A percentile compares a stretch with the other conserved stretches of the same genome.
Evolutionary conservation across 2,888 invertebrate genomes (phyloP).

Genomic region (Trissolcus brochymenae): DNA sequence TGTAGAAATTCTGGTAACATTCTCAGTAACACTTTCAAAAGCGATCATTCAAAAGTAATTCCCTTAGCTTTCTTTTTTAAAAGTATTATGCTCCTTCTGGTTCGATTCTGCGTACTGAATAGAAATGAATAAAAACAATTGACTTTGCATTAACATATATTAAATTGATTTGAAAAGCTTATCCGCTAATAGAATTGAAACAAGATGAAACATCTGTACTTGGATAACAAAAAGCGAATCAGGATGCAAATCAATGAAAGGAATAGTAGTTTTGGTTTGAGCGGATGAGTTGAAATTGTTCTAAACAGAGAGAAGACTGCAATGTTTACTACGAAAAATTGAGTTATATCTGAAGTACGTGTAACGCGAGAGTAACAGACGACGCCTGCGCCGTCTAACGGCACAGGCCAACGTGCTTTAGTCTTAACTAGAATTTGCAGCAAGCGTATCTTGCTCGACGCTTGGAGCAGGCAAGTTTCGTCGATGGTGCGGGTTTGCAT

Average conservation of each 20-base stretch:
- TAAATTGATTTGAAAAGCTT: too few relatives aligned
- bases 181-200: too few relatives aligned
- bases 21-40: constrained; percentile 3
- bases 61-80: too few relatives aligned
- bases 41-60: background rate
- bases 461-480: constrained; percentile 28
- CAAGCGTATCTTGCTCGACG: constrained; percentile 37
- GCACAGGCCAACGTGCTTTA: constrained; percentile 57
- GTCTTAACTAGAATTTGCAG: constrained; percentile 43
- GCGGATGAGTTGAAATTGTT: constrained; percentile 1
- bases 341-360: constrained; percentile 52
- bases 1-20: background rate
- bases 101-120: too few relatives aligned
- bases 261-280: background rate
- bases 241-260: too few relatives aligned
- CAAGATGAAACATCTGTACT: too few relatives aligned
- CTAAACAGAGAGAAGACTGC: constrained; percentile 17
- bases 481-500: constrained; percentile 16
- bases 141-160: too few relatives aligned
- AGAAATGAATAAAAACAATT: too few relatives aligned
- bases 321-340: constrained; percentile 55
- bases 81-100: too few relatives aligned
- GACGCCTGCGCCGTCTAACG: constrained; percentile 59
- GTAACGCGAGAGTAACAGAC: constrained; percentile 44
- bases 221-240: too few relatives aligned